Evolutionary conservation across 2,113 vertebrate species (phyloP).

Genomic region (Lophotis ruficrista): DNA sequence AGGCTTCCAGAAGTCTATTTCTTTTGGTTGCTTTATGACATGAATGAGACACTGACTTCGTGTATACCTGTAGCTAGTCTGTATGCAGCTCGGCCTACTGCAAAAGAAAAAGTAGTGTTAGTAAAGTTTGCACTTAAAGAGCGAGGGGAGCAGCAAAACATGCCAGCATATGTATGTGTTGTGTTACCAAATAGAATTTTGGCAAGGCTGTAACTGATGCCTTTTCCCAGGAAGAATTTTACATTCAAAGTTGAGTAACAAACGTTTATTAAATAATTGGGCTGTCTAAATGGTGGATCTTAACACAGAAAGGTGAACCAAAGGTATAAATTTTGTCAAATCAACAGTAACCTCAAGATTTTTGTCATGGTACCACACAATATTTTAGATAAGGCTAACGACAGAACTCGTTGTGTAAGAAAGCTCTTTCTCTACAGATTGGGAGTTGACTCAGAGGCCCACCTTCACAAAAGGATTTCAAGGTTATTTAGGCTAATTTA

Average conservation of each 20-base stretch:
- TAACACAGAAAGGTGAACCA: background rate
- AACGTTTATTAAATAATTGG: background rate
- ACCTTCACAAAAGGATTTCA: slow-evolving; percentile 43
- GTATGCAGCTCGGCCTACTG: background rate
- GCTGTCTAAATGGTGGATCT: background rate
- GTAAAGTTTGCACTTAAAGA: background rate
- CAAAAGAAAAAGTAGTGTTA: background rate
- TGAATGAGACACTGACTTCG: background rate
- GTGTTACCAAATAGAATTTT: background rate
- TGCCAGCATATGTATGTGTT: background rate
- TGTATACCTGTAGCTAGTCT: background rate
- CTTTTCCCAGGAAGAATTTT: background rate
- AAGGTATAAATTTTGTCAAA: background rate
- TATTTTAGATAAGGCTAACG: background rate
- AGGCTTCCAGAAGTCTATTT: background rate
- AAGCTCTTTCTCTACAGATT: background rate
- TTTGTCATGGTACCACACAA: background rate
- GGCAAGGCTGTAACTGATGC: background rate
- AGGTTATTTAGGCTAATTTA: slow-evolving; percentile 61
- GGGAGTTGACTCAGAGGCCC: background rate
- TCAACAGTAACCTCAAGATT: background rate
- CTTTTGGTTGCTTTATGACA: background rate
- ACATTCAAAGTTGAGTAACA: background rate
- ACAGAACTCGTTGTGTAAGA: background rate
- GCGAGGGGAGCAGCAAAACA: background rate